A percentile compares a stretch with the other conserved stretches of the same genome.
Evolutionary conservation across 1,140 invertebrate species (phyloP).

Genomic region (Whitmania pigra): DNA sequence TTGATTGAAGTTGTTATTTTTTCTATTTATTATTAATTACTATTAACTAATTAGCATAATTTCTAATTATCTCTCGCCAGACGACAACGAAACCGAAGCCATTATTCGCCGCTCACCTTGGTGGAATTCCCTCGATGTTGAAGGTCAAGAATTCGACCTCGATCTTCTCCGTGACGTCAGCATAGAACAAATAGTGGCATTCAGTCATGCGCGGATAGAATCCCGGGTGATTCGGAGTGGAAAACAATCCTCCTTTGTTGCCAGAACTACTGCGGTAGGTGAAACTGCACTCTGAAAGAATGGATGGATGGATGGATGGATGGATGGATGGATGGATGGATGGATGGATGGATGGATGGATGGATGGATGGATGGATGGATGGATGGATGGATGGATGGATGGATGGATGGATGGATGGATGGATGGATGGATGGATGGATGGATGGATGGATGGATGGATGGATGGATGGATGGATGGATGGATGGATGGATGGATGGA

Average conservation of each 20-base stretch:
- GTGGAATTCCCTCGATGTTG: slow-evolving; percentile 64
- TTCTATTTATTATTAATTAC: too few species aligned
- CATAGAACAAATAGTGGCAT: slow-evolving; percentile 83
- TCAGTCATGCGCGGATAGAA: slow-evolving; percentile 74
- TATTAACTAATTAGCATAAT: too few species aligned
- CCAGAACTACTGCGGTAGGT: slow-evolving; percentile 51
- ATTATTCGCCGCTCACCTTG: neutral
- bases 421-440: too few species aligned
- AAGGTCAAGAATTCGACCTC: slow-evolving; percentile 74
- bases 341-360: slow-evolving; percentile 8
- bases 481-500: too few species aligned
- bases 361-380: too few species aligned
- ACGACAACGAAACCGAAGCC: neutral
- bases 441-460: too few species aligned
- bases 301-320: too few species aligned
- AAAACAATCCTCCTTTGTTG: slow-evolving; percentile 59
- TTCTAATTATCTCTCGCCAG: too few species aligned
- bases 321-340: slow-evolving; percentile 8
- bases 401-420: too few species aligned
- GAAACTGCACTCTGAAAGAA: slow-evolving; percentile 8
- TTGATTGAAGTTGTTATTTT: too few species aligned
- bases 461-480: too few species aligned
- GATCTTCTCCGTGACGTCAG: slow-evolving; percentile 60
- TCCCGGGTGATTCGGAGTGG: slow-evolving; percentile 77
- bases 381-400: too few species aligned